These are phyloP conservation scores for Sitobion miscanthi DNA, from an alignment of 1,140 invertebrate genomes.

Conservation along the genomic window DNA sequence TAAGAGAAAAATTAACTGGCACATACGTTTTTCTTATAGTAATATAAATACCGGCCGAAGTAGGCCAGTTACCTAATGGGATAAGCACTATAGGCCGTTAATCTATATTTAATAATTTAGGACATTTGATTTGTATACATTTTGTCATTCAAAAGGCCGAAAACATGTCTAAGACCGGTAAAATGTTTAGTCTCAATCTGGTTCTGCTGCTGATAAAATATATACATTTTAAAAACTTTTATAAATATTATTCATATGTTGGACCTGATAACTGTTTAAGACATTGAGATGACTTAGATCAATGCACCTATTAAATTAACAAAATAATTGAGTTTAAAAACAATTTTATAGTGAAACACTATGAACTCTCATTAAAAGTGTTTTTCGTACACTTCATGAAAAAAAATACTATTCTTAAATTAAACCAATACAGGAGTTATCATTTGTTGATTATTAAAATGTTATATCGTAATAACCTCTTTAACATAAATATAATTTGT, in stretches of 20 bases:
- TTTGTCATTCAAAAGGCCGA: background rate
- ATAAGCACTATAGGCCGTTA: background rate
- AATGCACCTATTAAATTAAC: background rate
- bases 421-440: background rate
- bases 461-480: background rate
- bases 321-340: background rate
- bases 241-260: background rate
- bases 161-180: background rate
- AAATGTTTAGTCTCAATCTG: background rate
- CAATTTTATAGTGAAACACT: background rate
- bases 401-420: background rate
- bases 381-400: background rate
- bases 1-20: background rate
- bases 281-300: background rate
- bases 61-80: background rate
- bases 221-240: background rate
- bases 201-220: background rate
- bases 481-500: background rate
- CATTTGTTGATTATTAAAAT: background rate
- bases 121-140: background rate
- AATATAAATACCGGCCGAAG: background rate
- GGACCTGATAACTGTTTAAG: background rate
- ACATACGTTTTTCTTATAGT: no score
- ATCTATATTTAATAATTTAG: background rate
- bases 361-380: conserved; percentile 14